Base-by-base conservation (phyloP, 2,888 invertebrate genomes). In the Imbricaverruca yamaguchii region DNA sequence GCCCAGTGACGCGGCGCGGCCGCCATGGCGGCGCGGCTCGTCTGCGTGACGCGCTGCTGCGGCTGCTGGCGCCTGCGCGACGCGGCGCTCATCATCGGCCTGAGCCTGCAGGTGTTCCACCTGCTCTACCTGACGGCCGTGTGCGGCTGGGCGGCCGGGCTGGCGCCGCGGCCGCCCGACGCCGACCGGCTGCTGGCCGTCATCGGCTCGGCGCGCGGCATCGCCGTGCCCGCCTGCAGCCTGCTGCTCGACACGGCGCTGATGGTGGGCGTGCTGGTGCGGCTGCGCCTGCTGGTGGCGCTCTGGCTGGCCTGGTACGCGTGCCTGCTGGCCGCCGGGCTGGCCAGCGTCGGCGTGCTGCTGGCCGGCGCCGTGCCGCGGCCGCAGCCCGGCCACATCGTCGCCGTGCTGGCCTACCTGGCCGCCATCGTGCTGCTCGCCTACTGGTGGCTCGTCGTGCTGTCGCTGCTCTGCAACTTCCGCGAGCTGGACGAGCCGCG, bases 131-230 rank as follows among this genome's bases (percentile, higher is more conserved):
- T 69, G 69, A 8, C 18, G 69, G 69, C 69, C 69, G 69, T 69
- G 69, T 69, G 69, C 69, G 69, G 69, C 69, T 69, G 69, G 69
- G 69, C 69, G 39, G 69, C 69, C 39, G 69, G 69, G 18, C 69
- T 69, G 69, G 39, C 53, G 69, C 69, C 69, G 69, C 69, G 69
- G 53, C 69, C 69, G 7, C 39, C 69, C 18, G 13, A 53, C 69
- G 13, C 25, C 15, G 39, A 25, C n/a, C 69, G 25, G 0, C 69
- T 69, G 39, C 39, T 69, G 39, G 39, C 39, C 15, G 15, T 69
- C 18, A 39, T 69, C 18, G 25, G 18, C 69, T 69, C 69, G 18
- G 39, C 69, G 39, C 69, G 69, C 69, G 69, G 15, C 69, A 53
- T 69, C 12, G 69, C 69, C 53, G 69, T 69, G 69, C 69, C 69